A percentile compares a stretch with the other conserved stretches of the same genome.
phyloP scores from a whole-genome alignment of 1,140 invertebrate genomes.

The Penaeus japonicus region DNA sequence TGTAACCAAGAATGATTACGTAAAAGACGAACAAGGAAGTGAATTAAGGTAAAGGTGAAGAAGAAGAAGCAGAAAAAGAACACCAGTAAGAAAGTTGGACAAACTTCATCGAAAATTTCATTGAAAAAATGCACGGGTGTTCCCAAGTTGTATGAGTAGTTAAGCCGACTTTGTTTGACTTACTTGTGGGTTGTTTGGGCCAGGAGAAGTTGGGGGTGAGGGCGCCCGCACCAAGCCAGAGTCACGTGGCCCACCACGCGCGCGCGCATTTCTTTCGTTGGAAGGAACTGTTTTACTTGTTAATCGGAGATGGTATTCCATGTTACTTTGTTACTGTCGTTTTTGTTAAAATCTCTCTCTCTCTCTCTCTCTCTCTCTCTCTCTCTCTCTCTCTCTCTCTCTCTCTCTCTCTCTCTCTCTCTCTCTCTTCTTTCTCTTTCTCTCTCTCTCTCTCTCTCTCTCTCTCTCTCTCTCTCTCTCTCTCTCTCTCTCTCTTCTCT shows the following conservation, averaged over 20 bases:
- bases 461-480: too few relatives aligned
- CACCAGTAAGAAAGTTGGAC: constrained; percentile 14
- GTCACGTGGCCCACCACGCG: too few relatives aligned
- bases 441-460: too few relatives aligned
- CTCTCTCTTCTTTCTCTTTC: too few relatives aligned
- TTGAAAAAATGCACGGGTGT: constrained; percentile 2
- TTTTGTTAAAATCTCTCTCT: too few relatives aligned
- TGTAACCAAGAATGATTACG: background rate
- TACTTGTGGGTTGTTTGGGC: constrained; percentile 25
- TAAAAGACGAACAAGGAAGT: background rate
- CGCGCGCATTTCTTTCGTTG: too few relatives aligned
- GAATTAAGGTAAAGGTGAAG: background rate
- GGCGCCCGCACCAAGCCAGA: constrained; percentile 14
- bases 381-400: too few relatives aligned
- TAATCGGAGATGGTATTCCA: background rate
- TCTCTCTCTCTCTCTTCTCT: too few relatives aligned
- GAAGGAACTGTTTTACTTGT: background rate
- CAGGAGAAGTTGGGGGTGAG: background rate
- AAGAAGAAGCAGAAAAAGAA: background rate
- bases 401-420: too few relatives aligned
- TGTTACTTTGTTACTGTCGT: too few relatives aligned
- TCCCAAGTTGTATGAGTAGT: constrained; percentile 26
- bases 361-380: too few relatives aligned
- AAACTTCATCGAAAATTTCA: background rate
- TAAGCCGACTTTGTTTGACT: constrained; percentile 36